phyloP scores from a whole-genome alignment of 2,113 vertebrate species.

The Urocynchramus pylzowi region DNA sequence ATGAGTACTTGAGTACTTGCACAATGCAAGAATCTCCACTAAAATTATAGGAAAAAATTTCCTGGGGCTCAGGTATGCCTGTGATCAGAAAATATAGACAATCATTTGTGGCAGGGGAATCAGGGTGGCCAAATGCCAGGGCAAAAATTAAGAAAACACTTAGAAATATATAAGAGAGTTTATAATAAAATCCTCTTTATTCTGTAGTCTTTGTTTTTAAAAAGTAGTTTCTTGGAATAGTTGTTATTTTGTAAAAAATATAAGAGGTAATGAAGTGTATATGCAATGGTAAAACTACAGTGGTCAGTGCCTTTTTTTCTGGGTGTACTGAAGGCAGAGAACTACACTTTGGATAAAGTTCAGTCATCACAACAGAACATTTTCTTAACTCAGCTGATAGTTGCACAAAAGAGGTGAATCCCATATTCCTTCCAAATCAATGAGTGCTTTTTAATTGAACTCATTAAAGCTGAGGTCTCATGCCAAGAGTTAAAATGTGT shows the following conservation, averaged over 20 bases:
- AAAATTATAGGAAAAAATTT: background rate
- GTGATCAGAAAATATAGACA: background rate
- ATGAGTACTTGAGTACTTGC: background rate
- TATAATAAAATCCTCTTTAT: background rate
- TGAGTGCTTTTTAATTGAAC: background rate
- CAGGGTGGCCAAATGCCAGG: background rate
- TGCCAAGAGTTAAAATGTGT: background rate
- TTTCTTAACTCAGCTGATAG: background rate
- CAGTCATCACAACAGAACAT: background rate
- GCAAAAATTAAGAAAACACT: background rate
- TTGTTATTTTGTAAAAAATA: background rate
- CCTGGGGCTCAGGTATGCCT: background rate
- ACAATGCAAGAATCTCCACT: background rate
- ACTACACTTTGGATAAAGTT: background rate
- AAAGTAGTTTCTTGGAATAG: background rate
- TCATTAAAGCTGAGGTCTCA: background rate
- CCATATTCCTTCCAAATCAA: background rate
- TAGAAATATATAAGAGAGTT: background rate
- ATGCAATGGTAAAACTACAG: background rate
- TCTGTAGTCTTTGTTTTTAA: background rate
- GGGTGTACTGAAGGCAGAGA: background rate
- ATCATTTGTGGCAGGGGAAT: background rate
- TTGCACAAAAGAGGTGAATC: background rate
- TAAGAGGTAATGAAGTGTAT: background rate
- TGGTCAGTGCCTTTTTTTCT: background rate